Evolutionary conservation across 64 coral and sea anemone genomes (phyloP).

Genomic region (Catalaphyllia jardinei): DNA sequence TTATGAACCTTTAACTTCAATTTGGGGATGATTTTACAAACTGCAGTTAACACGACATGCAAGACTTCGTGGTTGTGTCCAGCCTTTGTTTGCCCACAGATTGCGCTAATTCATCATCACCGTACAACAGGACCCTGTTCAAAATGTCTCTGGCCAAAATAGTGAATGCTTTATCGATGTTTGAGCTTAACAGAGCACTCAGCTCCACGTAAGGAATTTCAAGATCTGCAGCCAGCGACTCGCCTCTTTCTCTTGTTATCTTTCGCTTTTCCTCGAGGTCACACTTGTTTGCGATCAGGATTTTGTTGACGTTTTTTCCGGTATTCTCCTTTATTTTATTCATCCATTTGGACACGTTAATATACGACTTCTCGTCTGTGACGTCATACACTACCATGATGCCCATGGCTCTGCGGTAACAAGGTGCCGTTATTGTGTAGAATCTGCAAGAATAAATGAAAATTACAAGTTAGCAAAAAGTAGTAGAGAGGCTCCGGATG

Average conservation of each 20-base stretch:
- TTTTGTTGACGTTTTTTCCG: slow-evolving; percentile 82
- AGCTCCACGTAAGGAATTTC: slow-evolving; percentile 78
- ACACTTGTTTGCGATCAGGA: slow-evolving; percentile 95
- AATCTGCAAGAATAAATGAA: slow-evolving; percentile 50
- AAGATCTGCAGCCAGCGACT: slow-evolving; percentile 72
- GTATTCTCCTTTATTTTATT: slow-evolving; percentile 86
- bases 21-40: background rate
- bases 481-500: background rate
- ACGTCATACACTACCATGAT: slow-evolving; percentile 96
- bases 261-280: slow-evolving; percentile 77
- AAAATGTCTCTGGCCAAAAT: background rate
- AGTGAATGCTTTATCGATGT: slow-evolving; percentile 85
- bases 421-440: slow-evolving; percentile 89
- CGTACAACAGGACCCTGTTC: background rate
- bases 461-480: background rate
- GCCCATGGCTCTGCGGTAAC: slow-evolving; percentile 94
- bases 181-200: slow-evolving; percentile 78
- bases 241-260: slow-evolving; percentile 58
- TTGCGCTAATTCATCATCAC: background rate
- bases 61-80: background rate
- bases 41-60: background rate
- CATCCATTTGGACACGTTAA: slow-evolving; percentile 84
- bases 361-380: slow-evolving; percentile 84
- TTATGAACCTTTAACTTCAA: background rate
- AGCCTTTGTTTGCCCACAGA: background rate